Conservation (phyloP, 2,113 vertebrate genomes). For the Crotalus viridis region DNA sequence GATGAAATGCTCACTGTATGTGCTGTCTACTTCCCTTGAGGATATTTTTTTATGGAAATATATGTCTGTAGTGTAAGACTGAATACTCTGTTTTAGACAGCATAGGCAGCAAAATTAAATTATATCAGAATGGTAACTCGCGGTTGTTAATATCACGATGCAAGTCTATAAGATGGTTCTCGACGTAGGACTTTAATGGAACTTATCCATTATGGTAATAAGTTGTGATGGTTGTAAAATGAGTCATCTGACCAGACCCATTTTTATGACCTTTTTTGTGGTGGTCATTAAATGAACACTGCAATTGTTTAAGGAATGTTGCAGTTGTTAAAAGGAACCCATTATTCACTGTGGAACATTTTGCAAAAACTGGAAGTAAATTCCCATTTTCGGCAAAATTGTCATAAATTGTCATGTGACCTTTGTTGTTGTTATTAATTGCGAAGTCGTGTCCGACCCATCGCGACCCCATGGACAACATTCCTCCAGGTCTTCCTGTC, state of each 20-base stretch:
- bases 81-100: neutral
- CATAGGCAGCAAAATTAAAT: neutral
- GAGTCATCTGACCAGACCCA: neutral
- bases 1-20: slow-evolving; percentile 24
- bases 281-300: neutral
- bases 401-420: neutral
- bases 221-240: neutral
- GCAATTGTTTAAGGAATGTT: neutral
- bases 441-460: too few species aligned
- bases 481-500: too few species aligned
- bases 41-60: slow-evolving; percentile 3
- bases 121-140: neutral
- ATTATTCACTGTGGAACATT: neutral
- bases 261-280: neutral
- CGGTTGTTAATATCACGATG: neutral
- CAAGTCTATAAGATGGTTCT: neutral
- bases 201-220: neutral
- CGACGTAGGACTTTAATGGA: neutral
- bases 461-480: too few species aligned
- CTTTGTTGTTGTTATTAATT: too few species aligned
- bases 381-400: neutral
- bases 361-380: neutral
- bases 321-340: neutral
- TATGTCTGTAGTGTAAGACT: neutral
- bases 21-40: slow-evolving; percentile 27